Conservation (phyloP, 2,113 vertebrate genomes). For the Tragulus kanchil region DNA sequence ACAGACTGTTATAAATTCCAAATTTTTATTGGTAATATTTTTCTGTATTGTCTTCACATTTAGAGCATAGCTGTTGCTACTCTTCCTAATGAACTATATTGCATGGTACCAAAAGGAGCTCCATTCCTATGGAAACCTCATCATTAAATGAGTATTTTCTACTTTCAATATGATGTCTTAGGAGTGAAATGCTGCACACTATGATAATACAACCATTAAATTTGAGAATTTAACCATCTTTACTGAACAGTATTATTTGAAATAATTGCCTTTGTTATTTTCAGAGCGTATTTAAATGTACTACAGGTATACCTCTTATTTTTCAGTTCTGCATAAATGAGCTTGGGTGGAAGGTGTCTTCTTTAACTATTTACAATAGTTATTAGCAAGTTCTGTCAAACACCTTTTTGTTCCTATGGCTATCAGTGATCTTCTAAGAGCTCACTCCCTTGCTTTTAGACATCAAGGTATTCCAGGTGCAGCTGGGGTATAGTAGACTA, state of each 20-base stretch:
- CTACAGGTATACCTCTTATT: not conserved
- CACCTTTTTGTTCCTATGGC: conserved; percentile 16
- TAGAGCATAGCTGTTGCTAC: conserved; percentile 34
- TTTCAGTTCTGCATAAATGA: not conserved
- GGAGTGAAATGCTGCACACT: not conserved
- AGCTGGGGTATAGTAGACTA: conserved; percentile 37
- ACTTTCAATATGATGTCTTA: not conserved
- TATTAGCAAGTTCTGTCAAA: conserved; percentile 30
- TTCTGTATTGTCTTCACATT: not conserved
- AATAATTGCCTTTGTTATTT: not conserved
- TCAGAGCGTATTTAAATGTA: not conserved
- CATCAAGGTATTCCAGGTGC: conserved; percentile 22
- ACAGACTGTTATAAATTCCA: not conserved
- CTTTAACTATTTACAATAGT: conserved; percentile 32
- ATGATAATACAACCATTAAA: not conserved
- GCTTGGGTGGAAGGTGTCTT: not conserved
- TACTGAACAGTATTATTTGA: not conserved
- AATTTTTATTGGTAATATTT: not conserved
- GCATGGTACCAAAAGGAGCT: not conserved
- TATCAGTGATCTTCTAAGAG: not conserved
- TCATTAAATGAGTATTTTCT: conserved; percentile 15
- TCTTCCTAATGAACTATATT: not conserved
- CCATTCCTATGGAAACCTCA: conserved; percentile 32
- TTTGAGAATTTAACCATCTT: conserved; percentile 48
- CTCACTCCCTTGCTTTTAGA: conserved; percentile 52